These are phyloP conservation scores for Morpho deidamia DNA, from an alignment of 2,888 invertebrate species.

Conservation along the genomic window DNA sequence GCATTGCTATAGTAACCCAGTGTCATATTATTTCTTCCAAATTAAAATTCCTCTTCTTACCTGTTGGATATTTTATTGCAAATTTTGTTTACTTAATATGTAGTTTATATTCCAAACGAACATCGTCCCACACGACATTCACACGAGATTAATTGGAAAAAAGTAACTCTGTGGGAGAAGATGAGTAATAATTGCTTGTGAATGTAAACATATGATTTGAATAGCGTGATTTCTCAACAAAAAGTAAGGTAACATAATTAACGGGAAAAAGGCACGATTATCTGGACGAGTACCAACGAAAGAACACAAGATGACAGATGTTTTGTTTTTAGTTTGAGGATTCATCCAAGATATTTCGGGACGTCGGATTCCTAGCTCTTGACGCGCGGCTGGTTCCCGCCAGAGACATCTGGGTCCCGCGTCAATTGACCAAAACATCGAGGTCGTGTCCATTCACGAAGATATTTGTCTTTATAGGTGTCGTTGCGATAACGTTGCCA, in stretches of 20 bases:
- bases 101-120: conserved; percentile 14
- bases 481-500: conserved; percentile 67
- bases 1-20: no score
- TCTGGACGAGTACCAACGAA: conserved; percentile 15
- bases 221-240: conserved; percentile 26
- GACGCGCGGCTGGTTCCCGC: conserved; percentile 42
- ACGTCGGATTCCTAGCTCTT: conserved; percentile 26
- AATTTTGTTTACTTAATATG: not conserved
- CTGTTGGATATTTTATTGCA: no score
- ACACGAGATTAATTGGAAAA: conserved; percentile 26
- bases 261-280: conserved; percentile 12
- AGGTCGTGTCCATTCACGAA: conserved; percentile 56
- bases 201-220: conserved; percentile 27
- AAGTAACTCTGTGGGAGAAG: conserved; percentile 24
- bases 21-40: no score
- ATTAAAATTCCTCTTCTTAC: no score
- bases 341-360: conserved; percentile 22
- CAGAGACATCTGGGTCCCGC: conserved; percentile 52
- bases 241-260: conserved; percentile 12
- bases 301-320: conserved; percentile 21
- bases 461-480: conserved; percentile 59
- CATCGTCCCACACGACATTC: conserved; percentile 25
- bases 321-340: conserved; percentile 24
- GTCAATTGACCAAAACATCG: conserved; percentile 64
- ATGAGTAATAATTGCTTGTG: conserved; percentile 26